Conservation (phyloP, 1,140 invertebrate genomes). For the Dendroctonus ponderosae region DNA sequence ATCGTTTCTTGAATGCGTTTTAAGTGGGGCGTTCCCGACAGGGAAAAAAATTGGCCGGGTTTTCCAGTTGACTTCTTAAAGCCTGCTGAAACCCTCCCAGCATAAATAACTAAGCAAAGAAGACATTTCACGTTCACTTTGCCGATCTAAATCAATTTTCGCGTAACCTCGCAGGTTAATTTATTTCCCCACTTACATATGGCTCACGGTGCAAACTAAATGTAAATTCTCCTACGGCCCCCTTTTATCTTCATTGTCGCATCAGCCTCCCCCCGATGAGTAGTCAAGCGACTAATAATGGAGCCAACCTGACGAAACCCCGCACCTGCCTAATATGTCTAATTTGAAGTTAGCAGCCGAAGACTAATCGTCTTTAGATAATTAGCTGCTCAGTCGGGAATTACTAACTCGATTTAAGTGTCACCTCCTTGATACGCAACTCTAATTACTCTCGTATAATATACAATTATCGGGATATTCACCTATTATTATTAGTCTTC, state of each 20-base stretch:
- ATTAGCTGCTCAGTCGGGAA: slow-evolving; percentile 18
- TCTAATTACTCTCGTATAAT: slow-evolving; percentile 7
- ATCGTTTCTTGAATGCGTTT: no score
- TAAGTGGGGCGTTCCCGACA: no score
- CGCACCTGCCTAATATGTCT: slow-evolving; percentile 8
- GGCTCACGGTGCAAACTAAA: slow-evolving; percentile 1
- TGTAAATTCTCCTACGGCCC: not conserved
- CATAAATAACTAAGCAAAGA: no score
- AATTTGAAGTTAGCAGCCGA: slow-evolving; percentile 21
- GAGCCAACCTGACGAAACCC: slow-evolving; percentile 5
- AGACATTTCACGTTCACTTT: no score
- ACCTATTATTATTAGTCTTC: not conserved
- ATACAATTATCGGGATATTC: slow-evolving; percentile 9
- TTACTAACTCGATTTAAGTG: slow-evolving; percentile 17
- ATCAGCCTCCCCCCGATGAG: not conserved
- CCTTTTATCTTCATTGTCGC: slow-evolving; percentile 1
- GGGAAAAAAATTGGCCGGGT: no score
- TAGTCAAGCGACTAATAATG: slow-evolving; percentile 1
- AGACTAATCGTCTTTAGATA: slow-evolving; percentile 24
- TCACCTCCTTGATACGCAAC: slow-evolving; percentile 14
- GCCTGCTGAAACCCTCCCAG: no score
- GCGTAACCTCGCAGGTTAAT: not conserved
- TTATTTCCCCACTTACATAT: slow-evolving; percentile 3
- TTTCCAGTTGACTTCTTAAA: no score
- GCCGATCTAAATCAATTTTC: not conserved